Base-by-base conservation (phyloP, 2,113 vertebrate species). In the Helogale parvula region DNA sequence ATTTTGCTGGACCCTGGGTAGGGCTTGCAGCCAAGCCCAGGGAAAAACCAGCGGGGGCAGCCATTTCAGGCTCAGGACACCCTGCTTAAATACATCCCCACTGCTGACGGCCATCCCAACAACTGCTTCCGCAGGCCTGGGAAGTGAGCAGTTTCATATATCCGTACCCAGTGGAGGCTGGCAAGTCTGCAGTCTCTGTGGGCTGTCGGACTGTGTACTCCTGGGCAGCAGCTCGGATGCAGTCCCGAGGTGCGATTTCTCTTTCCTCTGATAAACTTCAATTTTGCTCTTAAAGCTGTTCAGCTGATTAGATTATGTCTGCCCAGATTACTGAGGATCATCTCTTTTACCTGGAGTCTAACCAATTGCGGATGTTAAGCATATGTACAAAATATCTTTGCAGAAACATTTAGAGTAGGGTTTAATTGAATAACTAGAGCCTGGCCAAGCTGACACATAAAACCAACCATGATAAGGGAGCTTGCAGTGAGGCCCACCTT, bases 261-360 rank as follows among this genome's bases (percentile, higher is more conserved):
- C 81, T 19, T 69, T 90, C 25, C 38, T 54, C 29, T 63, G 54
- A 57, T 41, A 89, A 80, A 80, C 52, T 33, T 92, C 38, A 38
- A 25, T 82, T 96, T 96, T 87, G 31, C 23, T 66, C 10, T 71
- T 79, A 47, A 83, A n/a, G 17, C 2, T 25, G 90, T 76, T 71
- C 7, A 35, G 35, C 27, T 33, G 19, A 84, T 35, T 90, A 15
- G 21, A 71, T 66, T 19, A 83, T 54, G 52, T 60, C 33, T 63
- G 54, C 25, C 7, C 31, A 90, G 15, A 72, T 87, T 17, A 83
- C 23, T 3, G 9, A 95, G 23, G 63, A 68, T 57, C n/a, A 45
- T 52, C 45, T 90, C 21, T 94, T 66, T 92, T 76, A 60, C 54
- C 76, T 79, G 41, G 83, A 90, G 66, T 90, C 89, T 93, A 7